Percentiles rank a stretch among this genome's conserved stretches.
Conservation (phyloP, 2,113 vertebrate genomes). For the Sander lucioperca region DNA sequence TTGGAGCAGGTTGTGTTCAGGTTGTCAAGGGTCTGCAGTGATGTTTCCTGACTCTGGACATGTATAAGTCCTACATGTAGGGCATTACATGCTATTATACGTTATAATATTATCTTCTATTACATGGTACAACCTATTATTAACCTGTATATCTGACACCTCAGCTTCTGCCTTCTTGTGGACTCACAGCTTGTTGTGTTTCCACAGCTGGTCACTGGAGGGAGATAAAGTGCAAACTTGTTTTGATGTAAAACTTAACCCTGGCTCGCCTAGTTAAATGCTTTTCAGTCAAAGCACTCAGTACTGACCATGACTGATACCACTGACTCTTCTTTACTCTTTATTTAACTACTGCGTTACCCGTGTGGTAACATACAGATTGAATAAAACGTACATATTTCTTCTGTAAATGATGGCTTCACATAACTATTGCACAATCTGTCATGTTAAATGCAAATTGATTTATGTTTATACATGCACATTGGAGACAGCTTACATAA, state of each 20-base stretch:
- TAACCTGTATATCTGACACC: not conserved
- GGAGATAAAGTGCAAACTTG: slow-evolving; percentile 45
- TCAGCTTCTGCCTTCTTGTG: not conserved
- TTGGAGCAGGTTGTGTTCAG: not conserved
- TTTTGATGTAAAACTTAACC: not conserved
- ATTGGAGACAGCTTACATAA: not conserved
- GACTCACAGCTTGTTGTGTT: slow-evolving; percentile 8
- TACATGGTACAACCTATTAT: not conserved
- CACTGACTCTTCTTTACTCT: not conserved
- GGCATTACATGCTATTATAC: too few relatives aligned
- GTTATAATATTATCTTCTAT: too few relatives aligned
- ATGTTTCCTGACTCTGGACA: not conserved
- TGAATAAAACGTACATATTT: not conserved
- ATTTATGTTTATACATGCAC: slow-evolving; percentile 1
- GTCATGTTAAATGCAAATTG: slow-evolving; percentile 10
- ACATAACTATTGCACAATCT: not conserved
- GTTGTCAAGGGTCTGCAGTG: not conserved
- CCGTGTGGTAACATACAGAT: not conserved
- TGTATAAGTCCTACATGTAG: too few relatives aligned
- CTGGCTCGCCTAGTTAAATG: not conserved
- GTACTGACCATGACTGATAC: not conserved
- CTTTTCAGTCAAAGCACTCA: not conserved
- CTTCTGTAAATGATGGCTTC: not conserved
- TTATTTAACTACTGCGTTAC: not conserved
- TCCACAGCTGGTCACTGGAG: slow-evolving; percentile 60